These are phyloP conservation scores for Trachelus iudaicus DNA, from an alignment of 2,888 invertebrate species.

Conservation along the genomic window DNA sequence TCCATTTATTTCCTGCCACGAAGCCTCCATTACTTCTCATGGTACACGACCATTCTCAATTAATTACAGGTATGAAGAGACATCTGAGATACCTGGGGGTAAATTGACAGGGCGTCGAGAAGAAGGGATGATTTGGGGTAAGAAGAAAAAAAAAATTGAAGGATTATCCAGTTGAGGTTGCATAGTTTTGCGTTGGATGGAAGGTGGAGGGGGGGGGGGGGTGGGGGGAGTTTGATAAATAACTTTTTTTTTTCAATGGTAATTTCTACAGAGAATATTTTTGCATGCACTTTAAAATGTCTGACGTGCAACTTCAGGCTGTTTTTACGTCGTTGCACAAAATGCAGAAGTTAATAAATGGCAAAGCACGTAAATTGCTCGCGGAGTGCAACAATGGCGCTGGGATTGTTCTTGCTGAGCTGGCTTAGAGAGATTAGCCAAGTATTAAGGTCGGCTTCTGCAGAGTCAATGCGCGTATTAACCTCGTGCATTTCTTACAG, in stretches of 20 bases:
- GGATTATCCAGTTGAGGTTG: neutral
- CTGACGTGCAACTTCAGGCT: neutral
- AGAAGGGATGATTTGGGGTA: neutral
- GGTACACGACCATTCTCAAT: neutral
- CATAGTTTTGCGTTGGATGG: neutral
- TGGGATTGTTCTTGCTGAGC: slow-evolving; percentile 17
- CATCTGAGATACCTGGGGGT: neutral
- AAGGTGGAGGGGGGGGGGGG: no score
- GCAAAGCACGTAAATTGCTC: neutral
- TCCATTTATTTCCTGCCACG: neutral
- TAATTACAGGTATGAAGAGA: neutral
- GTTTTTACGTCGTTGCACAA: neutral
- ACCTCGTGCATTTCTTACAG: neutral
- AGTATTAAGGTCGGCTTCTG: slow-evolving; percentile 19
- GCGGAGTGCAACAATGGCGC: slow-evolving; percentile 12
- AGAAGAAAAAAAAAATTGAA: neutral
- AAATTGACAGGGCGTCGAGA: neutral
- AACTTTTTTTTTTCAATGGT: no score
- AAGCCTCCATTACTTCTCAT: neutral
- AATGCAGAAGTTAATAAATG: neutral
- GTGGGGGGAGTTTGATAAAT: no score
- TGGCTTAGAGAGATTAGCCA: slow-evolving; percentile 19
- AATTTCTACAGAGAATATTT: neutral
- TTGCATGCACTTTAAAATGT: neutral
- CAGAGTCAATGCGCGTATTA: slow-evolving; percentile 21